phyloP scores from a whole-genome alignment of 2,888 invertebrate species.

The Ophraella communa region DNA sequence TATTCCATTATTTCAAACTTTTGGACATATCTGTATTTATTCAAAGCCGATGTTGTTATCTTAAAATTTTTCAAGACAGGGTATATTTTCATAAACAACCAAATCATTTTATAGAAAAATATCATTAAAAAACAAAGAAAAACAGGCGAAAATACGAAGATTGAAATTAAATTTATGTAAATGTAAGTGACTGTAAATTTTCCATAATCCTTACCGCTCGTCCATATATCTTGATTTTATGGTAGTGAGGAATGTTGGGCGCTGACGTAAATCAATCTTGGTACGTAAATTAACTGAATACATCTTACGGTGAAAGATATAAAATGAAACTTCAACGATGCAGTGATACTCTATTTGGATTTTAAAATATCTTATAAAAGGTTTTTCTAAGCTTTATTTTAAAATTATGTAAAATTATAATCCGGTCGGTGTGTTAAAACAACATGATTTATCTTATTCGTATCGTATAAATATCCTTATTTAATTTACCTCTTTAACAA shows the following conservation, averaged over 20 bases:
- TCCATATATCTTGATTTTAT: slow-evolving; percentile 57
- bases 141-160: slow-evolving; percentile 33
- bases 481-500: neutral
- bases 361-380: slow-evolving; percentile 10
- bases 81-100: neutral
- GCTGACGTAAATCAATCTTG: slow-evolving; percentile 57
- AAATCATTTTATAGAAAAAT: neutral
- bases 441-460: neutral
- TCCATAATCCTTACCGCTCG: slow-evolving; percentile 50
- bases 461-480: neutral
- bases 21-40: too few relatives aligned
- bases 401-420: neutral
- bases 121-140: neutral
- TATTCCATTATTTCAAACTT: too few relatives aligned
- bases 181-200: slow-evolving; percentile 45
- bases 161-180: slow-evolving; percentile 45
- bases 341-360: slow-evolving; percentile 8
- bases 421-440: neutral
- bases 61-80: neutral
- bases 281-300: slow-evolving; percentile 53
- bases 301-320: slow-evolving; percentile 32
- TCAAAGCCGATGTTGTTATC: too few relatives aligned
- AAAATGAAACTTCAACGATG: slow-evolving; percentile 7
- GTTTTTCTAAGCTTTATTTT: neutral
- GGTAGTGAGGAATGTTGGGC: slow-evolving; percentile 54